Conservation (phyloP, 2,888 invertebrate genomes). For the Malthinus flaveolus region DNA sequence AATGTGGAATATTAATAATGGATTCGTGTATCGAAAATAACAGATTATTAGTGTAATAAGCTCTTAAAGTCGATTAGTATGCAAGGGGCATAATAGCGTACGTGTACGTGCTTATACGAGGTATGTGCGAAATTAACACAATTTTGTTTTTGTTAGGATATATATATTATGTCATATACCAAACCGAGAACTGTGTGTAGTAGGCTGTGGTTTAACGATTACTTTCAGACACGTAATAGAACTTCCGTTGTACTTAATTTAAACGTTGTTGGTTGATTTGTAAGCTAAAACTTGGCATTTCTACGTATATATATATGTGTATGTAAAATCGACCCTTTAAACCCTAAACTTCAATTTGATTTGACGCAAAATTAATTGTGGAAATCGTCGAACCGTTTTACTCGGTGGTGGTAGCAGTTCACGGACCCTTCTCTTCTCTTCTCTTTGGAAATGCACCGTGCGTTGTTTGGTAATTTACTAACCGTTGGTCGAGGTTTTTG, state of each 20-base stretch:
- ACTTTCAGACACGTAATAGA: conserved; percentile 13
- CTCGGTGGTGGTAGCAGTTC: conserved; percentile 9
- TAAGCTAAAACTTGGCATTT: conserved; percentile 8
- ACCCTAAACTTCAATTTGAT: conserved; percentile 26
- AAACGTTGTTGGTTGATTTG: conserved; percentile 11
- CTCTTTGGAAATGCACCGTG: conserved; percentile 10
- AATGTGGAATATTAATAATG: too few relatives aligned
- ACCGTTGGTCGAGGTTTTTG: conserved; percentile 9
- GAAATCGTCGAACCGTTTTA: conserved; percentile 22
- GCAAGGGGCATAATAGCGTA: conserved; percentile 1
- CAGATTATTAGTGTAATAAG: neutral
- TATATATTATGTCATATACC: conserved; percentile 15
- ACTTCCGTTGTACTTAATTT: conserved; percentile 15
- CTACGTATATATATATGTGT: too few relatives aligned
- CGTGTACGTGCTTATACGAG: conserved; percentile 11
- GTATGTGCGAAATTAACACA: conserved; percentile 10
- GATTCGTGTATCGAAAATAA: neutral
- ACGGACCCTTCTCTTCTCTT: conserved; percentile 7
- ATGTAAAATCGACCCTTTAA: conserved; percentile 13
- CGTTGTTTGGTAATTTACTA: conserved; percentile 16
- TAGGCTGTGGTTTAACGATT: conserved; percentile 14
- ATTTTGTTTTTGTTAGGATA: conserved; percentile 13
- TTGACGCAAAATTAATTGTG: conserved; percentile 28
- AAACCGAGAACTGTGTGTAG: neutral
- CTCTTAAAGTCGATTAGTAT: neutral